Conservation (phyloP, 2,797 vertebrate species). For the Enteromius thamalakanensis region DNA sequence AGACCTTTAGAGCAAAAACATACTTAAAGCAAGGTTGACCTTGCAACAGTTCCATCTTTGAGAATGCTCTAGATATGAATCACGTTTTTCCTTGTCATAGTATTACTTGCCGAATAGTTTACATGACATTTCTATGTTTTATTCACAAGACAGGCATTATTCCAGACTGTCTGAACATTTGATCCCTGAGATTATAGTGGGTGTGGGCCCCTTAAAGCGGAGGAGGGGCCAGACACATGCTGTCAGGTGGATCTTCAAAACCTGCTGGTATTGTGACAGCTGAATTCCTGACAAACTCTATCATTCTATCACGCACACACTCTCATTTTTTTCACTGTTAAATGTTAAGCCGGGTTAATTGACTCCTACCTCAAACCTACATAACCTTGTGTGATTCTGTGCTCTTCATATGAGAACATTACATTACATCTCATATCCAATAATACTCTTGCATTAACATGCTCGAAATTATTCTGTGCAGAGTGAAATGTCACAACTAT, state of each 20-base stretch:
- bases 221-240: constrained; percentile 38
- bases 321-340: constrained; percentile 19
- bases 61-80: not conserved
- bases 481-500: constrained; percentile 11
- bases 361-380: constrained; percentile 30
- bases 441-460: not conserved
- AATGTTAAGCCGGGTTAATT: constrained; percentile 42
- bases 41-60: not conserved
- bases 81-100: not conserved
- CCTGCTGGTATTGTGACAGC: constrained; percentile 75
- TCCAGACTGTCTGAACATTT: constrained; percentile 42
- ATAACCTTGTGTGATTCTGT: constrained; percentile 7
- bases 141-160: constrained; percentile 14
- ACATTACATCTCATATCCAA: constrained; percentile 24
- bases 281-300: constrained; percentile 65
- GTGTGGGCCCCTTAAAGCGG: constrained; percentile 19
- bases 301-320: constrained; percentile 22
- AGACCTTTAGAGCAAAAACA: not conserved
- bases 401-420: constrained; percentile 16
- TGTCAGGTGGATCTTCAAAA: constrained; percentile 40
- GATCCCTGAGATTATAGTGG: constrained; percentile 49
- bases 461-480: constrained; percentile 2
- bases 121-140: constrained; percentile 33
- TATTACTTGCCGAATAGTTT: constrained; percentile 12
- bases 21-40: not conserved